Evolutionary conservation across 2,888 invertebrate species (phyloP), one percentile per base, ranked within the genome.

Genomic region (Volucella zonaria): DNA sequence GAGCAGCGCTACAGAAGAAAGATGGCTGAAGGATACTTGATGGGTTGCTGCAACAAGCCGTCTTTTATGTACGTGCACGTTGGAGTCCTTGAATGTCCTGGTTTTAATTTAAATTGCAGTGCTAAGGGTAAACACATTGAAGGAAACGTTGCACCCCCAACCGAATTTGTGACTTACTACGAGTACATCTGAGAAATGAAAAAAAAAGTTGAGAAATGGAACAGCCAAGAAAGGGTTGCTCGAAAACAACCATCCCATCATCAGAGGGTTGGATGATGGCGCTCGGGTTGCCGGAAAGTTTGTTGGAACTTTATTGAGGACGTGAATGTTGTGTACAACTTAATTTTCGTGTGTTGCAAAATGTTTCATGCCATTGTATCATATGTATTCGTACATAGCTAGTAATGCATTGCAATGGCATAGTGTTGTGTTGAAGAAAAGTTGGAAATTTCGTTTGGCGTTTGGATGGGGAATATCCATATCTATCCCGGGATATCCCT

Each of bases 71-170:
- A 61, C 47, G 71, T 70, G 75, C 80, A 83, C 80, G 80, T 52
- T 74, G 54, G 52, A 83, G 83, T 75, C 83, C 83, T 83, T 83
- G 83, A 79, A 79, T 79, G 79, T 66, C 74, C 83, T 75, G 83
- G 64, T 83, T 83, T 79, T 71, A 79, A 83, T 83, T 83, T 78
- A 79, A 83, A 83, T 83, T 70, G 66, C 79, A 79, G 74, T 75
- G 62, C 68, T 67, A 58, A 66, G 82, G 83, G 70, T 83, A 79
- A 83, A 79, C 74, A 83, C 59, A 83, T 75, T 79, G 64, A 83
- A 75, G 66, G 68, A 74, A 79, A 70, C 52, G 79, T 64, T 81
- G 68, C 56, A 67, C 73, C 73, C 67, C 43, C 51, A 73, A 73
- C 68, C 74, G 58, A 82, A 83, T 74, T 83, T 61, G 70, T 75